phyloP scores from a whole-genome alignment of 1,140 invertebrate species.

The Anoplolepis gracilipes region DNA sequence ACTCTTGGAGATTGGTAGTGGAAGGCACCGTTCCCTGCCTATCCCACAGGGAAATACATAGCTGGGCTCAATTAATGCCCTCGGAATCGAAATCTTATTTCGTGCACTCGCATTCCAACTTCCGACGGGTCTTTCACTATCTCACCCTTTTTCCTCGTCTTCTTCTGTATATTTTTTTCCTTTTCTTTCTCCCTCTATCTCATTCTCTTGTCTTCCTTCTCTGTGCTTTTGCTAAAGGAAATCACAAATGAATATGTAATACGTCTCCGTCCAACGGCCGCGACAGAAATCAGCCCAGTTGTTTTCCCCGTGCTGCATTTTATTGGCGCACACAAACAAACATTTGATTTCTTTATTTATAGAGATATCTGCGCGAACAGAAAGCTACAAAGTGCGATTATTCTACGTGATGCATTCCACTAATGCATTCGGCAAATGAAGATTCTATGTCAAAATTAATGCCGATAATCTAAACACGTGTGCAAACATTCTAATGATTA shows the following conservation, averaged over 20 bases:
- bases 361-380: not conserved
- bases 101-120: constrained; percentile 69
- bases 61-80: constrained; percentile 82
- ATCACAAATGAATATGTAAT: constrained; percentile 85
- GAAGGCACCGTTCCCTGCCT: constrained; percentile 71
- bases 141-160: constrained; percentile 3
- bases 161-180: too few species aligned
- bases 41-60: constrained; percentile 82
- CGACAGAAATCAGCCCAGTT: constrained; percentile 44
- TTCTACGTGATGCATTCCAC: too few species aligned
- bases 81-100: constrained; percentile 84
- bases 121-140: constrained; percentile 44
- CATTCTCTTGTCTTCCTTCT: not conserved
- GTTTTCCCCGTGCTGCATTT: constrained; percentile 56
- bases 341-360: not conserved
- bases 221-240: constrained; percentile 65
- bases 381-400: not conserved
- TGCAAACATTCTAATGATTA: not conserved
- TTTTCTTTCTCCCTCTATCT: constrained; percentile 35
- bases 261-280: constrained; percentile 30
- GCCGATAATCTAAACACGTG: not conserved
- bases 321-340: constrained; percentile 1
- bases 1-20: constrained; percentile 77
- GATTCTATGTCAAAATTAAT: not conserved
- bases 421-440: not conserved